Evolutionary conservation across 2,888 invertebrate species (phyloP).

Genomic region (Tuta absoluta): DNA sequence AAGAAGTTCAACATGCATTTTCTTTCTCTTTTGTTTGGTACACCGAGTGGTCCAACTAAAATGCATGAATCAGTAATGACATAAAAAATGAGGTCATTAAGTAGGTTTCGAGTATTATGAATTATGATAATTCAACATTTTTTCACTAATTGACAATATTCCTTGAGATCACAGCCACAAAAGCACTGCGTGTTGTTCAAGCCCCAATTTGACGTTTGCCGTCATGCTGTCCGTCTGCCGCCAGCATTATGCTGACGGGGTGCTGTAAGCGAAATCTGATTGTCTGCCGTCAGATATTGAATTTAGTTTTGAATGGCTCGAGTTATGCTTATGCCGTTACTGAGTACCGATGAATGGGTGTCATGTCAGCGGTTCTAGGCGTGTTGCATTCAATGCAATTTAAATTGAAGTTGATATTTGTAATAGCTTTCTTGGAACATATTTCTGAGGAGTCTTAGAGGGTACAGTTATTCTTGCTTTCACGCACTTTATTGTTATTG

Average conservation of each 20-base stretch:
- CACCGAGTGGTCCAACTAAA: too few species aligned
- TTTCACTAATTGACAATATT: too few species aligned
- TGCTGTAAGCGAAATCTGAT: constrained; percentile 16
- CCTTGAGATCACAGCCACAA: too few species aligned
- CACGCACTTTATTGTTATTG: too few species aligned
- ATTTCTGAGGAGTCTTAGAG: neutral
- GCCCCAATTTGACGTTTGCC: neutral
- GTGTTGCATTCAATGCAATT: neutral
- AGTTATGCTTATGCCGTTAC: constrained; percentile 2
- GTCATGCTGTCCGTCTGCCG: neutral
- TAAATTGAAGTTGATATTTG: neutral
- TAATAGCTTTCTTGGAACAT: neutral
- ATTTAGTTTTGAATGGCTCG: constrained; percentile 13
- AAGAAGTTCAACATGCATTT: too few species aligned
- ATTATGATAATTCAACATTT: too few species aligned
- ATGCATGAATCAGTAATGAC: too few species aligned
- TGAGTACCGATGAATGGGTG: neutral
- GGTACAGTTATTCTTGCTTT: too few species aligned
- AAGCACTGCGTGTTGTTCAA: too few species aligned
- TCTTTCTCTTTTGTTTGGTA: too few species aligned
- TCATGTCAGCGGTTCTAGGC: neutral
- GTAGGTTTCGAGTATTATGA: too few species aligned
- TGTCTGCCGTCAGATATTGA: constrained; percentile 6
- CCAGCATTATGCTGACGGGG: constrained; percentile 13
- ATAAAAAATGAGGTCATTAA: too few species aligned